Percentiles rank a stretch among this genome's conserved stretches.
These are phyloP conservation scores for Pollenia labialis DNA, from an alignment of 2,888 invertebrate species.

Conservation along the genomic window DNA sequence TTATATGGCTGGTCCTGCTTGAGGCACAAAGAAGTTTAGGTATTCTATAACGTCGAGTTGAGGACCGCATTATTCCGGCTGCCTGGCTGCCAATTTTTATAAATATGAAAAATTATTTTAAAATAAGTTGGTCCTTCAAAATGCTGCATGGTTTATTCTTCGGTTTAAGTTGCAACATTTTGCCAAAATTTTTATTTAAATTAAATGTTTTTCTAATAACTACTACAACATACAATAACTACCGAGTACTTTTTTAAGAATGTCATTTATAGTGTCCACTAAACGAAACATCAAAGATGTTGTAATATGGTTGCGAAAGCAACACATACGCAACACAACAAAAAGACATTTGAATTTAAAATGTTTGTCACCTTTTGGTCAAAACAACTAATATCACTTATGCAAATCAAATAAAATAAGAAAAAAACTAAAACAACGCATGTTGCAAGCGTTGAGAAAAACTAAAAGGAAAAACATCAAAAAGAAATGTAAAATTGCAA, in stretches of 20 bases:
- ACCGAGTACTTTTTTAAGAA: slow-evolving; percentile 15
- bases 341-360: slow-evolving; percentile 51
- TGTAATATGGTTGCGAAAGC: slow-evolving; percentile 31
- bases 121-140: too few relatives aligned
- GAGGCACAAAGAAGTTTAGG: too few relatives aligned
- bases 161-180: too few relatives aligned
- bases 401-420: slow-evolving; percentile 66
- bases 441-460: slow-evolving; percentile 15
- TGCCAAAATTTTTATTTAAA: not conserved
- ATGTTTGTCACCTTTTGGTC: slow-evolving; percentile 62
- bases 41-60: too few relatives aligned
- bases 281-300: slow-evolving; percentile 42
- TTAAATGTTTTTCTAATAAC: slow-evolving; percentile 10
- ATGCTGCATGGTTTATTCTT: too few relatives aligned
- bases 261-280: slow-evolving; percentile 33
- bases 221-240: not conserved
- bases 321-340: slow-evolving; percentile 12
- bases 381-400: slow-evolving; percentile 65
- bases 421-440: slow-evolving; percentile 24
- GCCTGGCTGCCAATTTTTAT: too few relatives aligned
- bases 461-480: slow-evolving; percentile 13
- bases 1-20: too few relatives aligned
- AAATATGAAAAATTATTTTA: too few relatives aligned
- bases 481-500: slow-evolving; percentile 59
- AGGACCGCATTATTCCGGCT: too few relatives aligned